These are phyloP conservation scores for Virgularia gustaviana DNA, from an alignment of 92 coral and sea anemone species.

Conservation along the genomic window DNA sequence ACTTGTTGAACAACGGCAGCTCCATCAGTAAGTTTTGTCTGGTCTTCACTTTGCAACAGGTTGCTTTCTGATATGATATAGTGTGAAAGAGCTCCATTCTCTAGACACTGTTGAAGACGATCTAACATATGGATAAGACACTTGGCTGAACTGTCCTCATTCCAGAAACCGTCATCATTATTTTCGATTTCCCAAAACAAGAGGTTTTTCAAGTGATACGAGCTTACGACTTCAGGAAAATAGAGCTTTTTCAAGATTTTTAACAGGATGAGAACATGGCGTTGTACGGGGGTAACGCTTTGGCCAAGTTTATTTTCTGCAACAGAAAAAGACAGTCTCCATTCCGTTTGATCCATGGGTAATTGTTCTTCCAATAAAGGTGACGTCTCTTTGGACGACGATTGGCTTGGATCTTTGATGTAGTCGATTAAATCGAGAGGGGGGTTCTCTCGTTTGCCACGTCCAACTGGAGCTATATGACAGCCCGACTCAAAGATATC, in stretches of 20 bases:
- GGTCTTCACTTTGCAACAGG: conserved; percentile 60
- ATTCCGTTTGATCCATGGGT: conserved; percentile 66
- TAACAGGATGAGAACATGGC: conserved; percentile 61
- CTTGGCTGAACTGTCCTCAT: conserved; percentile 60
- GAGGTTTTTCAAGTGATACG: conserved; percentile 65
- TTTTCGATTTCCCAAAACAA: conserved; percentile 75
- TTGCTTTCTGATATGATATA: conserved; percentile 70
- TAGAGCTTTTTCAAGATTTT: conserved; percentile 64
- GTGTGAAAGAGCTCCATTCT: conserved; percentile 55
- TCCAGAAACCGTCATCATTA: conserved; percentile 54
- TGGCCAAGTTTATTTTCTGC: conserved; percentile 76
- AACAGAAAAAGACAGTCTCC: conserved; percentile 72
- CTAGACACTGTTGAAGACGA: conserved; percentile 65
- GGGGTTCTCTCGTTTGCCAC: conserved; percentile 59
- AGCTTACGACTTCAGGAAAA: conserved; percentile 59
- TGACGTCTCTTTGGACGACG: not conserved
- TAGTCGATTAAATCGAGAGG: conserved; percentile 53
- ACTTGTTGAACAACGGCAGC: conserved; percentile 52
- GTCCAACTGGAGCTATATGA: conserved; percentile 73
- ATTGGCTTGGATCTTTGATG: conserved; percentile 33
- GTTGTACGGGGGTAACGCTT: conserved; percentile 69
- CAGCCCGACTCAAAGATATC: conserved; percentile 70
- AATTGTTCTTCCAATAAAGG: not conserved
- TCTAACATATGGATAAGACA: conserved; percentile 62
- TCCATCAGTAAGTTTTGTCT: conserved; percentile 52